These are phyloP conservation scores for Eristalinus aeneus DNA, from an alignment of 2,888 invertebrate genomes.

Conservation along the genomic window DNA sequence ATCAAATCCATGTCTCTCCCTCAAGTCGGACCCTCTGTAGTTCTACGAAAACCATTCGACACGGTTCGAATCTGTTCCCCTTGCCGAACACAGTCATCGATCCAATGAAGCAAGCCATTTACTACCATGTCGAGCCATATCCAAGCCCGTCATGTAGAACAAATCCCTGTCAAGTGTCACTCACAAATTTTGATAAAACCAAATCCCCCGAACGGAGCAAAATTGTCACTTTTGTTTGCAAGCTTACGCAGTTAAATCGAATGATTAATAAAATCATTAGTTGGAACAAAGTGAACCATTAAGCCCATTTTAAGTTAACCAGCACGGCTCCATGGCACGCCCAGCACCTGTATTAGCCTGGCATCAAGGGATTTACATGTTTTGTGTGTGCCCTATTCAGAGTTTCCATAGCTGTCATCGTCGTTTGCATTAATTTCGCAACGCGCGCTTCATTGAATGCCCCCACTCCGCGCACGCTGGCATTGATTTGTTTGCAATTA, in stretches of 20 bases:
- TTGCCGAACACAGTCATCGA: too few relatives aligned
- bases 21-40: too few relatives aligned
- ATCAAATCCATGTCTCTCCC: too few relatives aligned
- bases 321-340: neutral
- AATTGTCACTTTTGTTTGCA: too few relatives aligned
- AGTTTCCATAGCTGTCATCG: neutral
- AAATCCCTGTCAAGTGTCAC: too few relatives aligned
- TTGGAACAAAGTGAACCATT: neutral
- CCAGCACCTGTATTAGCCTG: neutral
- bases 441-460: neutral
- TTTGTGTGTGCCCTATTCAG: neutral
- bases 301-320: neutral
- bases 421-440: neutral
- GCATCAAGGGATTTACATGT: neutral
- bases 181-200: too few relatives aligned
- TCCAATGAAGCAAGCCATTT: too few relatives aligned
- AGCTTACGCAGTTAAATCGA: neutral
- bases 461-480: neutral
- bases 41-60: too few relatives aligned
- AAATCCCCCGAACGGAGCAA: too few relatives aligned
- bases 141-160: too few relatives aligned
- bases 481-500: conserved; percentile 28
- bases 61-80: too few relatives aligned
- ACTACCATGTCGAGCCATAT: too few relatives aligned
- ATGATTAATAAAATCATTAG: neutral